A percentile compares a stretch with the other conserved stretches of the same genome.
These are phyloP conservation scores for Chunga burmeisteri DNA, from an alignment of 2,113 vertebrate genomes.

Conservation along the genomic window DNA sequence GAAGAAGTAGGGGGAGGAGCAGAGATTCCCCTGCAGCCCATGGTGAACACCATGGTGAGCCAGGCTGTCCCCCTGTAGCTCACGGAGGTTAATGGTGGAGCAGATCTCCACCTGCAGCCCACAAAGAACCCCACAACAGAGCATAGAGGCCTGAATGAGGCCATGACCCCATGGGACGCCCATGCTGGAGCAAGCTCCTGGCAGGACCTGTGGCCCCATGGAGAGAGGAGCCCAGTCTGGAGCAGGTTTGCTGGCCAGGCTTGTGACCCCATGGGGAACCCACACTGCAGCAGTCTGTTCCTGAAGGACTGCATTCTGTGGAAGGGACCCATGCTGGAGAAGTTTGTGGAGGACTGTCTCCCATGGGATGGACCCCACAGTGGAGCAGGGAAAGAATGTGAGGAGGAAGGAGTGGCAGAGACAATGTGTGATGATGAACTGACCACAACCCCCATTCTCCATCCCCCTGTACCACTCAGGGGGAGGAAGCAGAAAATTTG, in stretches of 20 bases:
- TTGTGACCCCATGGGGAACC: not conserved
- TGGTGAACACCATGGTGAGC: not conserved
- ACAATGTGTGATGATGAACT: not conserved
- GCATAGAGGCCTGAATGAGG: not conserved
- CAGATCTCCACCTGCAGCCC: not conserved
- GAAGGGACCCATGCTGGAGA: not conserved
- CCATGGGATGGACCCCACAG: not conserved
- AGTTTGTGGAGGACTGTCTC: not conserved
- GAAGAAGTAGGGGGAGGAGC: not conserved
- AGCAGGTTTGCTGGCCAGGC: not conserved
- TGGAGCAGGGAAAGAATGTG: not conserved
- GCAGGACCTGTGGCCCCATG: too few relatives aligned
- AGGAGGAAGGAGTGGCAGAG: not conserved
- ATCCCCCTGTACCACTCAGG: not conserved
- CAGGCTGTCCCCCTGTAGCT: not conserved
- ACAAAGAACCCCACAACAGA: not conserved
- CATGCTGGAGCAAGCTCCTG: not conserved
- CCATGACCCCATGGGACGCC: not conserved
- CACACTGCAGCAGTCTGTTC: not conserved
- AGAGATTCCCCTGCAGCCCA: not conserved
- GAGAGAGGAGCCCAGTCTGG: not conserved
- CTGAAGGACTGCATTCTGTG: not conserved
- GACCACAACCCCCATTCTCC: not conserved
- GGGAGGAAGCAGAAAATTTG: not conserved
- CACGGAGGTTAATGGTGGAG: not conserved